phyloP scores from a whole-genome alignment of 2,113 vertebrate genomes.

The Alouatta palliata region DNA sequence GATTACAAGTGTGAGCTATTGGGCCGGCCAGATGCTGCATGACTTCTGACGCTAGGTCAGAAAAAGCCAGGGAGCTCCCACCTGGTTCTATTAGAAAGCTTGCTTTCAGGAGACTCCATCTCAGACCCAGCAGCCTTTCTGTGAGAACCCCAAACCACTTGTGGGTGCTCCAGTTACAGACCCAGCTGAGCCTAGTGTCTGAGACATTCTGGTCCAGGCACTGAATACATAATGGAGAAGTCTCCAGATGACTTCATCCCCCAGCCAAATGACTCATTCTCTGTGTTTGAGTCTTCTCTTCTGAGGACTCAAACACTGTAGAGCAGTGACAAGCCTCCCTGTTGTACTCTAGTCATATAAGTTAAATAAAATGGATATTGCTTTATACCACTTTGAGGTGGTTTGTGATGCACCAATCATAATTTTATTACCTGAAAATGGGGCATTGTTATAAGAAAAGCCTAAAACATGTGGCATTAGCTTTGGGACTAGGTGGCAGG shows the following conservation, averaged over 20 bases:
- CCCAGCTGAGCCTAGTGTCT: not conserved
- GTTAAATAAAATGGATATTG: not conserved
- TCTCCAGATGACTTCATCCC: not conserved
- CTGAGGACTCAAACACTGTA: not conserved
- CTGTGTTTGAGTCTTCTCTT: not conserved
- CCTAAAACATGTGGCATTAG: not conserved
- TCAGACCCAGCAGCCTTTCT: not conserved
- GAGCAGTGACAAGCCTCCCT: not conserved
- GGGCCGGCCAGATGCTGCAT: not conserved
- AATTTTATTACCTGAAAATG: constrained; percentile 5
- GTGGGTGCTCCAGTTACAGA: not conserved
- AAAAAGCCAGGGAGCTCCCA: not conserved
- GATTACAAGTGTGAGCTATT: too few relatives aligned
- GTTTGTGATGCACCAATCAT: not conserved
- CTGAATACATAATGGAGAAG: not conserved
- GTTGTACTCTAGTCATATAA: not conserved
- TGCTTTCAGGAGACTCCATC: not conserved
- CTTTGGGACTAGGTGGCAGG: not conserved
- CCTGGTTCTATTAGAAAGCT: not conserved
- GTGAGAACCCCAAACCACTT: not conserved
- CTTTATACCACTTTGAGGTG: not conserved
- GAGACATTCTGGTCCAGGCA: not conserved
- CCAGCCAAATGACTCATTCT: not conserved
- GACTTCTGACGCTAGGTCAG: not conserved
- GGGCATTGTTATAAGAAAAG: not conserved